Evolutionary conservation across 2,888 invertebrate species (phyloP).

Genomic region (Spisula subtruncata): DNA sequence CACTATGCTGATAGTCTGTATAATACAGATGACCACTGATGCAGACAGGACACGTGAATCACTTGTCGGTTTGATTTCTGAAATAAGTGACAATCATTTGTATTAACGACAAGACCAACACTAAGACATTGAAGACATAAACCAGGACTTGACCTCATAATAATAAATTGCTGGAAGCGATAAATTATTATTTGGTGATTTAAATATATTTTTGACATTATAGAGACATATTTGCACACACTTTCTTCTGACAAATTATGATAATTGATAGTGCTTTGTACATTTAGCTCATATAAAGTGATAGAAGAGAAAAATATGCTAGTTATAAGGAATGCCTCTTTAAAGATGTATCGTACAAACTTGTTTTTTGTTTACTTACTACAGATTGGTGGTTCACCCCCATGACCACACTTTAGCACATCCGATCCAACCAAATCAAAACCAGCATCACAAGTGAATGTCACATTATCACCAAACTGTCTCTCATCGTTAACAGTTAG

Average conservation of each 20-base stretch:
- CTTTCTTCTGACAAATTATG: too few species aligned
- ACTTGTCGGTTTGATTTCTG: too few species aligned
- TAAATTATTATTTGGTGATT: background rate
- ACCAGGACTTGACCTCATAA: background rate
- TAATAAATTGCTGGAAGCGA: background rate
- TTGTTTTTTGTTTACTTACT: background rate
- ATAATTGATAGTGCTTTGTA: too few species aligned
- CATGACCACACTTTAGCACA: background rate
- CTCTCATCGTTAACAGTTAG: background rate
- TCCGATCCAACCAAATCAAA: background rate
- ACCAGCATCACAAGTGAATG: background rate
- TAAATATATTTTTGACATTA: too few species aligned
- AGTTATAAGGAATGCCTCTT: background rate
- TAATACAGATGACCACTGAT: background rate
- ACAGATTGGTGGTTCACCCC: background rate
- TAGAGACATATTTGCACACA: too few species aligned
- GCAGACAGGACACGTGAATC: background rate
- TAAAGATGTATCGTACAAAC: background rate
- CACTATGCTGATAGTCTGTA: background rate
- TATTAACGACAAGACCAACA: background rate
- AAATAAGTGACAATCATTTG: background rate
- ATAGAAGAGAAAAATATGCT: background rate
- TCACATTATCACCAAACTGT: background rate
- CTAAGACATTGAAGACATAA: background rate
- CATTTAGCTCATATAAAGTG: too few species aligned